Evolutionary conservation across 2,888 invertebrate genomes (phyloP).

Genomic region (Agrochola macilenta): DNA sequence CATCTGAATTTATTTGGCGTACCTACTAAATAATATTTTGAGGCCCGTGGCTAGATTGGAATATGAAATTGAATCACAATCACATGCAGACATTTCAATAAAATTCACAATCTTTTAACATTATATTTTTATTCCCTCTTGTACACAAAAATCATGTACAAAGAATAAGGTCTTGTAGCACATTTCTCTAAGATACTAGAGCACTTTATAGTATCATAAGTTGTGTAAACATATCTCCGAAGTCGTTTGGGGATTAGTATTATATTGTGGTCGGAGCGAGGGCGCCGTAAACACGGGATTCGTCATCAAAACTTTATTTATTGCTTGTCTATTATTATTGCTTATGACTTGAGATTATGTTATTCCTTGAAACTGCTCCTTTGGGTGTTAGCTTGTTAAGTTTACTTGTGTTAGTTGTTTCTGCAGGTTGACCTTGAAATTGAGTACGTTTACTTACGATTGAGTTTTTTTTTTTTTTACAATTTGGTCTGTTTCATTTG

Average conservation of each 20-base stretch:
- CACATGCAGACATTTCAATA: slow-evolving; percentile 41
- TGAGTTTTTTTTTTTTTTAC: neutral
- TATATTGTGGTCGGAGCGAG: slow-evolving; percentile 59
- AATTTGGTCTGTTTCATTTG: neutral
- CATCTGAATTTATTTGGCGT: neutral
- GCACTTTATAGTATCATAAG: slow-evolving; percentile 52
- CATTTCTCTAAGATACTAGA: slow-evolving; percentile 33
- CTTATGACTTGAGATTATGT: slow-evolving; percentile 65
- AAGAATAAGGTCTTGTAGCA: neutral
- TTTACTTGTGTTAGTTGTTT: slow-evolving; percentile 33
- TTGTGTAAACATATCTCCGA: slow-evolving; percentile 52
- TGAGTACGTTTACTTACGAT: neutral
- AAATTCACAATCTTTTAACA: slow-evolving; percentile 16
- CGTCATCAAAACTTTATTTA: slow-evolving; percentile 76
- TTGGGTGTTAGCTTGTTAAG: slow-evolving; percentile 32
- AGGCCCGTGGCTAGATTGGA: neutral
- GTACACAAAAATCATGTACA: slow-evolving; percentile 10
- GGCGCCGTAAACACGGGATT: slow-evolving; percentile 68
- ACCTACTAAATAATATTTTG: neutral
- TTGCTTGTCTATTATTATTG: slow-evolving; percentile 69
- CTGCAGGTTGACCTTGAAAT: neutral
- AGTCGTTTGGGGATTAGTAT: slow-evolving; percentile 65
- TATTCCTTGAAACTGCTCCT: slow-evolving; percentile 53
- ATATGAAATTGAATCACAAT: slow-evolving; percentile 17
- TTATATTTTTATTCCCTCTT: slow-evolving; percentile 20